Base-by-base conservation (phyloP, 2,888 invertebrate species). In the Reticulitermes lucifugus region DNA sequence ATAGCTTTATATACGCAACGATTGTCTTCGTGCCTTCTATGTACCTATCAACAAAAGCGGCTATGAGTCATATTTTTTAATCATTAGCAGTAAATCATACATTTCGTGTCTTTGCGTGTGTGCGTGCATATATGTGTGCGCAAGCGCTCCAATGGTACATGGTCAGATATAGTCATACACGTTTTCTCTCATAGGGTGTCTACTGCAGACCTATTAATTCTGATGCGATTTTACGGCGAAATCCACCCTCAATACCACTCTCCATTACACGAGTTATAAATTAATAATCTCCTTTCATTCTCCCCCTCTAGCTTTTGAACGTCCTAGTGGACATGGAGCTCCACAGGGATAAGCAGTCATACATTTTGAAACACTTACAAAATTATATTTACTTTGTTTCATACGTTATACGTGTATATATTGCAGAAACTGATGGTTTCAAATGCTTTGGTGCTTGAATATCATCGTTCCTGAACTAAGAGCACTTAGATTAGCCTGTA, bases 131-230 rank as follows among this genome's bases (percentile, higher is more conserved):
- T 35, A 35, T 35, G 35, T 35, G 4, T 35, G 35, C 35, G 35
- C 35, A 4, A 35, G 35, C 35, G 35, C 35, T 35, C 4, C 35
- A 35, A n/a, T 65, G 65, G 65, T 25, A 65, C 6, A 65, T 65
- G 65, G 65, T n/a, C 65, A 65, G 6, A 25, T 65, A 25, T n/a
- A n/a, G 4, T 25, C 6, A 4, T n/a, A 65, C n/a, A 6, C 25
- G 9, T n/a, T 25, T 25, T 7, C 6, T n/a, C 25, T n/a, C 6
- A 25, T 65, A 25, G 25, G 65, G 3, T n/a, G 65, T 65, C 25
- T 25, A n/a, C n/a, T 65, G 65, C 65, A 65, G n/a, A 2, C n/a
- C 65, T 65, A 65, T 65, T 65, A 65, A 65, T 65, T 65, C 65
- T 65, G 65, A 1, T n/a, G 25, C n/a, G 65, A n/a, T 3, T 10